phyloP scores from a whole-genome alignment of 2,888 invertebrate genomes.

The Crioceris asparagi region DNA sequence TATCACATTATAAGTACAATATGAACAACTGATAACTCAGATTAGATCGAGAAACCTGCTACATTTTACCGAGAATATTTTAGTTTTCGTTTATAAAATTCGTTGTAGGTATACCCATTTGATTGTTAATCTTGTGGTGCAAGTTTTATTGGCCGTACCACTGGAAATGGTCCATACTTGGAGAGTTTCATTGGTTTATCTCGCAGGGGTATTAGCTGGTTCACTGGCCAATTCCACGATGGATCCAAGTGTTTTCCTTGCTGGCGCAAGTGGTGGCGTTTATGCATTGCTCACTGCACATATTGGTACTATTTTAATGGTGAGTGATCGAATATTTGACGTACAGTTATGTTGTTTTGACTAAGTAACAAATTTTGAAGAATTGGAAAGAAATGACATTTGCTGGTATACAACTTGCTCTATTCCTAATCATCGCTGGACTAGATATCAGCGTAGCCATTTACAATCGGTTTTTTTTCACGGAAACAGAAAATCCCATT shows the following conservation, averaged over 20 bases:
- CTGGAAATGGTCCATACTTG: slow-evolving; percentile 94
- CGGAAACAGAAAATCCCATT: slow-evolving; percentile 59
- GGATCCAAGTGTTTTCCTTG: slow-evolving; percentile 69
- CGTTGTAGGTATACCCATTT: slow-evolving; percentile 68
- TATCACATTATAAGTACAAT: too few species aligned
- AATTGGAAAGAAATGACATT: slow-evolving; percentile 97
- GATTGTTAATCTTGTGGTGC: slow-evolving; percentile 81
- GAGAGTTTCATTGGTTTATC: slow-evolving; percentile 73
- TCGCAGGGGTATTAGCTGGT: slow-evolving; percentile 76
- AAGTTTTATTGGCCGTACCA: slow-evolving; percentile 86
- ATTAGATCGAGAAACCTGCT: too few species aligned
- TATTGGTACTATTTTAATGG: slow-evolving; percentile 82
- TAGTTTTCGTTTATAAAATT: too few species aligned
- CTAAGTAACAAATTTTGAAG: slow-evolving; percentile 41
- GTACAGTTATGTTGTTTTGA: neutral
- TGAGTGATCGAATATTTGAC: slow-evolving; percentile 33
- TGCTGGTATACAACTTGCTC: slow-evolving; percentile 69
- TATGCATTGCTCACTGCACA: slow-evolving; percentile 91
- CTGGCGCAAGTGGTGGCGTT: slow-evolving; percentile 92
- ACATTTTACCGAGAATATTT: too few species aligned
- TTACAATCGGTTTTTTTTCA: slow-evolving; percentile 68
- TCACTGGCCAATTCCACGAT: slow-evolving; percentile 73
- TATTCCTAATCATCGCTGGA: slow-evolving; percentile 67
- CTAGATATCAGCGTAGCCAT: slow-evolving; percentile 83
- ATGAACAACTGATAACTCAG: too few species aligned